phyloP scores from a whole-genome alignment of 2,797 vertebrate species.

The Cetoscarus ocellatus region DNA sequence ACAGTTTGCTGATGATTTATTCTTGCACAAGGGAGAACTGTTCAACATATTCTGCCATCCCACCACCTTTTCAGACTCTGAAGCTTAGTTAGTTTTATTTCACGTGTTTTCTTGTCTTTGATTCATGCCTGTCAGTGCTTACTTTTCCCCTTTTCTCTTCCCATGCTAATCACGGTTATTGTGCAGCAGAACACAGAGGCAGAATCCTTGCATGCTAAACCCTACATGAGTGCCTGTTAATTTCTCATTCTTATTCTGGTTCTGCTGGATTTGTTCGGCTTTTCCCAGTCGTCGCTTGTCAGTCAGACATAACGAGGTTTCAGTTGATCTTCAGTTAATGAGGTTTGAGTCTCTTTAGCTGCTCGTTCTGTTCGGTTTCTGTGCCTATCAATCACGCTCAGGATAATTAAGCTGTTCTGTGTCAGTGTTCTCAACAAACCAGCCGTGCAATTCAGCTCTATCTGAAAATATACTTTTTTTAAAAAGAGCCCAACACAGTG shows the following conservation, averaged over 20 bases:
- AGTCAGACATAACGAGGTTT: conserved; percentile 1
- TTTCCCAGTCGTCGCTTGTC: conserved; percentile 1
- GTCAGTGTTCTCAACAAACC: not conserved
- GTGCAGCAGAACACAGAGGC: not conserved
- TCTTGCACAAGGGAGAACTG: too few species aligned
- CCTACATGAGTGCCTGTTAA: not conserved
- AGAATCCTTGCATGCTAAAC: not conserved
- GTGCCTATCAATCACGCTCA: not conserved
- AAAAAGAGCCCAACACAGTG: not conserved
- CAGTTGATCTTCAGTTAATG: not conserved
- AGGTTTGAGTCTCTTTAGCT: not conserved
- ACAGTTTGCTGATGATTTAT: too few species aligned
- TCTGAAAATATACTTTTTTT: not conserved
- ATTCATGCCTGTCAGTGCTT: not conserved
- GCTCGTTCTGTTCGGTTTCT: conserved; percentile 1
- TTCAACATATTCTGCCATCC: too few species aligned
- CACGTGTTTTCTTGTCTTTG: not conserved
- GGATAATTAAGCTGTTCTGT: not conserved
- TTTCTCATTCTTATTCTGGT: not conserved
- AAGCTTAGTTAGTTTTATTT: not conserved
- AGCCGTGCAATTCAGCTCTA: not conserved
- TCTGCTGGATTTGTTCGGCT: not conserved
- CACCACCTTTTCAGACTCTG: too few species aligned
- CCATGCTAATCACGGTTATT: not conserved
- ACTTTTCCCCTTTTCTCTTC: not conserved